Percentiles rank a stretch among this genome's conserved stretches.
These are phyloP conservation scores for Collichthys lucidus DNA, from an alignment of 2,113 vertebrate species.

Conservation along the genomic window DNA sequence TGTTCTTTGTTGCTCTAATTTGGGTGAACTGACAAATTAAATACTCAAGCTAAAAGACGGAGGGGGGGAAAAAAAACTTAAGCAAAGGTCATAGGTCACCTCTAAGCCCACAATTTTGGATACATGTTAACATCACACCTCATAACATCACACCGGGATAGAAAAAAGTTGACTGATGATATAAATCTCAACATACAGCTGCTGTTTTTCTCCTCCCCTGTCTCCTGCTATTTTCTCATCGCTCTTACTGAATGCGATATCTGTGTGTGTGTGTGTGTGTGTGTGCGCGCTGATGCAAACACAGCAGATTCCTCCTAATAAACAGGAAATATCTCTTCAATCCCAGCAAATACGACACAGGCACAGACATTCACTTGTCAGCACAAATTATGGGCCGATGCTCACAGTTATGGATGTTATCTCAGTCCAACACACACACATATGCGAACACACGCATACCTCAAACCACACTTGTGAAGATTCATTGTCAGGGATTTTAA, in stretches of 20 bases:
- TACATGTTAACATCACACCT: conserved; percentile 26
- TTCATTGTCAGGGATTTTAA: conserved; percentile 17
- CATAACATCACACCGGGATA: conserved; percentile 3
- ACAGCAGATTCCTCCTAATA: conserved; percentile 35
- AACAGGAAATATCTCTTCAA: conserved; percentile 72
- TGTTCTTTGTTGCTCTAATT: neutral
- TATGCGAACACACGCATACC: conserved; percentile 11
- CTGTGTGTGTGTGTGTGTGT: conserved; percentile 7
- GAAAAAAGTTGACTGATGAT: conserved; percentile 12
- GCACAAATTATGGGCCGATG: conserved; percentile 37
- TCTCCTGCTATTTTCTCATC: conserved; percentile 13
- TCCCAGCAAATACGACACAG: conserved; percentile 42
- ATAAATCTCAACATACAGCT: conserved; percentile 32
- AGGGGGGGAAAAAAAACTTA: neutral
- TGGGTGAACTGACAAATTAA: neutral
- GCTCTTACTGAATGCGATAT: neutral
- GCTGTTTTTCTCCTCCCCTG: conserved; percentile 6
- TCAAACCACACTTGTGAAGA: neutral
- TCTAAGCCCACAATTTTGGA: conserved; percentile 16
- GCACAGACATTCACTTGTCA: conserved; percentile 46
- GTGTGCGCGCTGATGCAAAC: conserved; percentile 20
- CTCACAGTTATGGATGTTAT: conserved; percentile 47
- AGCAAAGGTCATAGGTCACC: conserved; percentile 27
- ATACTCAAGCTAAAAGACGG: neutral
- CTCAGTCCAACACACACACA: conserved; percentile 6